Evolutionary conservation across 2,113 vertebrate genomes (phyloP).

Genomic region (Pteruthius melanotis): DNA sequence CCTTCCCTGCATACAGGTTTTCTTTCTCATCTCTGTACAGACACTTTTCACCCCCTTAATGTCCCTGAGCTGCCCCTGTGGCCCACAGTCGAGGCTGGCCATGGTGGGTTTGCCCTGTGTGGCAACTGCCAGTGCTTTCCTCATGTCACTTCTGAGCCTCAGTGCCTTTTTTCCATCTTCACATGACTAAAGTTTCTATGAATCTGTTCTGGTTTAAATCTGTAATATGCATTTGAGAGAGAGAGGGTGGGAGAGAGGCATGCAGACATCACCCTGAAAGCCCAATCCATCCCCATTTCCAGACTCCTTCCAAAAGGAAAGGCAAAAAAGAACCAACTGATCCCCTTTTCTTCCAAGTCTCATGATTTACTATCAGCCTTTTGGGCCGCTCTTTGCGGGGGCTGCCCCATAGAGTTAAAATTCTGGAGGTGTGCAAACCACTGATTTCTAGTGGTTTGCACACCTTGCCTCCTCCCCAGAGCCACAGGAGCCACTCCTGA

Average conservation of each 20-base stretch:
- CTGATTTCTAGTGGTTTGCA: not conserved
- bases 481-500: not conserved
- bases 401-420: not conserved
- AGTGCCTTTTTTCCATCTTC: not conserved
- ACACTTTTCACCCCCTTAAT: not conserved
- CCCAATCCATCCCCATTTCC: not conserved
- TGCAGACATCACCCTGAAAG: not conserved
- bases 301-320: not conserved
- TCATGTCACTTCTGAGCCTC: not conserved
- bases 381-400: not conserved
- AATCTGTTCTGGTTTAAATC: slow-evolving; percentile 37
- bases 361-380: not conserved
- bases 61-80: not conserved
- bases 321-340: not conserved
- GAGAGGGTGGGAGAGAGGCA: not conserved
- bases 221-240: not conserved
- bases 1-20: not conserved
- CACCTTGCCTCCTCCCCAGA: not conserved
- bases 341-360: not conserved
- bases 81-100: fast-evolving
- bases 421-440: not conserved
- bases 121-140: not conserved
- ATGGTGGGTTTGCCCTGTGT: not conserved
- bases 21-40: not conserved
- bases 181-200: not conserved